Evolutionary conservation across 2,797 vertebrate genomes (phyloP).

Genomic region (Pyrocephalus nanus): DNA sequence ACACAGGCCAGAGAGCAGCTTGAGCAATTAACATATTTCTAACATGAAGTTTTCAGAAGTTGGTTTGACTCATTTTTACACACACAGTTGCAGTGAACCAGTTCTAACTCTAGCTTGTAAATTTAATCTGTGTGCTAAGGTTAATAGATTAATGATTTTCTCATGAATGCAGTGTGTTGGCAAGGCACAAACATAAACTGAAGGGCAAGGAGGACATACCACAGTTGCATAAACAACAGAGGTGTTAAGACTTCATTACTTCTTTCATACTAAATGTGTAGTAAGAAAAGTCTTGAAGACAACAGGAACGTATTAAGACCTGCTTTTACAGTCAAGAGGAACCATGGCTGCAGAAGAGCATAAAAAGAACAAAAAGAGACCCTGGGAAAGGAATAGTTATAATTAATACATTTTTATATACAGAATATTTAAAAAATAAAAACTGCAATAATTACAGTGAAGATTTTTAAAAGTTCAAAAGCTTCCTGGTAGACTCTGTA

Average conservation of each 20-base stretch:
- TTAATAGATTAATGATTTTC: conserved; percentile 70
- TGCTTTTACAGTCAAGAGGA: background rate
- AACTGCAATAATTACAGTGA: background rate
- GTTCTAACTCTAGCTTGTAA: conserved; percentile 48
- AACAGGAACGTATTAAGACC: background rate
- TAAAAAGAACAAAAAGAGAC: background rate
- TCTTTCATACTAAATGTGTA: background rate
- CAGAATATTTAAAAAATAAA: background rate
- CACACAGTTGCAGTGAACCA: conserved; percentile 20
- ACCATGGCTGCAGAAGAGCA: background rate
- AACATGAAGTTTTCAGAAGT: conserved; percentile 41
- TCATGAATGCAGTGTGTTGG: conserved; percentile 42
- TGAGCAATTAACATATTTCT: conserved; percentile 46
- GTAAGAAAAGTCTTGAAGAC: background rate
- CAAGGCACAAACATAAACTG: conserved; percentile 48
- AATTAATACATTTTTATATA: background rate
- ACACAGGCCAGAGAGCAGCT: background rate
- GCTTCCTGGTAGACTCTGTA: background rate
- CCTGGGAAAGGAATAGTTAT: background rate
- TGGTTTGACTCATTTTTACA: background rate
- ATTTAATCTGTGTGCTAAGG: conserved; percentile 42
- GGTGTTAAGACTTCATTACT: background rate
- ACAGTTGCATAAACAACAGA: conserved; percentile 37
- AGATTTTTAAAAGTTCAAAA: background rate
- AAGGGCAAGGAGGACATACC: conserved; percentile 31